Evolutionary conservation across 2,113 vertebrate species (phyloP), one percentile per base, ranked within the genome.

Genomic region (Tetrax tetrax): DNA sequence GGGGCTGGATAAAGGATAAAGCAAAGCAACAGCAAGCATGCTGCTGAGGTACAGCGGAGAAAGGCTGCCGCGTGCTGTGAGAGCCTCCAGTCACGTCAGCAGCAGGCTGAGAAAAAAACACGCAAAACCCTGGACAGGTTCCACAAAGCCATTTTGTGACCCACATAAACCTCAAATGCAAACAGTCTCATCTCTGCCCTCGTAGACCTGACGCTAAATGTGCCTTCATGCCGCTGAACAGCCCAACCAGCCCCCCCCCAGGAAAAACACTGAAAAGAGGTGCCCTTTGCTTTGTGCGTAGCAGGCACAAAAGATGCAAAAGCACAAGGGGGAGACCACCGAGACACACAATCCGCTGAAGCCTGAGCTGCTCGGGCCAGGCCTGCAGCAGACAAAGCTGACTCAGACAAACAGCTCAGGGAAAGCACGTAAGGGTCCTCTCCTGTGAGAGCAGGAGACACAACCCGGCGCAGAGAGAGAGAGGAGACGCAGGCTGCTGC

Each of bases 11-110:
- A 5, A 85, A n/a, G 53, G 45, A 61, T 63, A 61, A 60, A 87
- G 69, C 50, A 66, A 83, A 92, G 70, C 0, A 0, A 33, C 15
- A 8, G 38, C 17, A 60, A 61, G 24, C 12, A 15, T 2, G 0
- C 47, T n/a, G 64, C 59, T 31, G 18, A 51, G 47, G 43, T 14
- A 54, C 61, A 27, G 24, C 8, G 48, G 31, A 56, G 35, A 76
- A 76, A 66, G 65, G 37, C 53, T 56, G 66, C 0, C 4, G 14
- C 0, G 1, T 21, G 23, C 11, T 72, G 51, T 3, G 1, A 35
- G 43, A 66, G n/a, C 54, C 14, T 65, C 37, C 31, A 48, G 13
- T 25, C 41, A 41, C 4, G 1, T 8, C 31, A 47, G 51, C 43
- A 88, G 65, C 16, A 10, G 70, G 87, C 50, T 18, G 33, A 80